These are phyloP conservation scores for Nebria ingens DNA, from an alignment of 1,140 invertebrate genomes.

Conservation along the genomic window DNA sequence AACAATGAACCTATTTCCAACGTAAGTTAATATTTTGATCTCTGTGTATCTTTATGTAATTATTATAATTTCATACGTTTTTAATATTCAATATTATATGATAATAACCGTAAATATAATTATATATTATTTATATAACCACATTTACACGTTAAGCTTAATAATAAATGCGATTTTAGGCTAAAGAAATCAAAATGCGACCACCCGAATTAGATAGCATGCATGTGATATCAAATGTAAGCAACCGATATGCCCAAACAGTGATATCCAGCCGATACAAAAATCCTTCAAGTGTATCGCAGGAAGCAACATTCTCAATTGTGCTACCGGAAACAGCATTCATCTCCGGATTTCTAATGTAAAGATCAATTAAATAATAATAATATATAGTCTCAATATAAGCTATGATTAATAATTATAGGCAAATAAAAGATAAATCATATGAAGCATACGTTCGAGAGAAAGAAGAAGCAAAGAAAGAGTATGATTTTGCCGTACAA, in stretches of 20 bases:
- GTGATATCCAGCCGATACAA: slow-evolving; percentile 44
- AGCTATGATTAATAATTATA: slow-evolving; percentile 14
- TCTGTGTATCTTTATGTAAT: too few relatives aligned
- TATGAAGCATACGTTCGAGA: slow-evolving; percentile 46
- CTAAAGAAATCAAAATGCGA: too few relatives aligned
- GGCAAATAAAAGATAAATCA: slow-evolving; percentile 42
- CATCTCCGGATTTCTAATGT: slow-evolving; percentile 52
- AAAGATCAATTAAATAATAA: background rate
- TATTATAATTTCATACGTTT: too few relatives aligned
- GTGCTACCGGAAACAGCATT: slow-evolving; percentile 53
- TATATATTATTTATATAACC: too few relatives aligned
- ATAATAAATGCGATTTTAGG: too few relatives aligned
- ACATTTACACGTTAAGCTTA: too few relatives aligned
- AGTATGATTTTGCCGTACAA: slow-evolving; percentile 46
- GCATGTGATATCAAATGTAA: slow-evolving; percentile 43
- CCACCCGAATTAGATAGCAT: slow-evolving; percentile 37
- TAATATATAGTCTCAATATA: too few relatives aligned
- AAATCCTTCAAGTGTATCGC: slow-evolving; percentile 42
- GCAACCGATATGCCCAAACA: slow-evolving; percentile 48
- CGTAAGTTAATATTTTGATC: too few relatives aligned
- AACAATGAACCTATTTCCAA: too few relatives aligned
- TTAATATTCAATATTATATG: too few relatives aligned
- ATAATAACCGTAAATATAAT: too few relatives aligned
- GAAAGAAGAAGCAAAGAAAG: slow-evolving; percentile 51
- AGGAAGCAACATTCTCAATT: slow-evolving; percentile 48